These are phyloP conservation scores for Itoplectis maculator DNA, from an alignment of 2,888 invertebrate species.

Conservation along the genomic window DNA sequence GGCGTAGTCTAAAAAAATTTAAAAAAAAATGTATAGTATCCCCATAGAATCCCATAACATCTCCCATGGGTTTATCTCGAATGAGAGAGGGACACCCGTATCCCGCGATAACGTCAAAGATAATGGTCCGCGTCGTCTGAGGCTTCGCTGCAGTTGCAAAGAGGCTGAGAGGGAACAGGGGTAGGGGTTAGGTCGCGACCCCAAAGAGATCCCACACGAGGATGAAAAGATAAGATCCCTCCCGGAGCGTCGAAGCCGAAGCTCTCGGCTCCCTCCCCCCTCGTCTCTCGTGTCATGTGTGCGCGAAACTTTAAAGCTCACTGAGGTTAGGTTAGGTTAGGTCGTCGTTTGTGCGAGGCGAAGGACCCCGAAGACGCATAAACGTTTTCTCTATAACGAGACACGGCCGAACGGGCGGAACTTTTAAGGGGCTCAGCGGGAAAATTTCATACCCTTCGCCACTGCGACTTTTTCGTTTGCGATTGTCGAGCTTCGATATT, in stretches of 20 bases:
- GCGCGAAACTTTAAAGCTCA: conserved; percentile 58
- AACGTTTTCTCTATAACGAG: conserved; percentile 37
- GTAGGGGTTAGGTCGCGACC: too few relatives aligned
- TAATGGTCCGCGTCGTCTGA: conserved; percentile 59
- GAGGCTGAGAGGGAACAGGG: conserved; percentile 20
- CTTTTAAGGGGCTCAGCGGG: conserved; percentile 38
- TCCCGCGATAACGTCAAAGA: conserved; percentile 5
- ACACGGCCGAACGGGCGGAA: conserved; percentile 42
- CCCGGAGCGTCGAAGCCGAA: conserved; percentile 55
- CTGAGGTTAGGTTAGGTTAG: neutral
- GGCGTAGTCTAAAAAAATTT: too few relatives aligned
- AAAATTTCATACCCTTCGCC: neutral
- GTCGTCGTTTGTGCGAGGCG: conserved; percentile 11
- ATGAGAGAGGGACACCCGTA: neutral
- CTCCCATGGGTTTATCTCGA: too few relatives aligned
- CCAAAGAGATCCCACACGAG: conserved; percentile 56
- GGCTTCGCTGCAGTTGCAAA: conserved; percentile 58
- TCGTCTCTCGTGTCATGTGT: conserved; percentile 49
- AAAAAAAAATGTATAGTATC: too few relatives aligned
- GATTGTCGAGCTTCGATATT: too few relatives aligned
- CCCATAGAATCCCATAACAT: too few relatives aligned
- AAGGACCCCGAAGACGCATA: conserved; percentile 12
- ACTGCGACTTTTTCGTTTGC: neutral
- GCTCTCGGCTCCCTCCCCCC: too few relatives aligned
- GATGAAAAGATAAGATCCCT: conserved; percentile 62